Base-by-base conservation (phyloP, 2,888 invertebrate species). In the Cantharis lateralis region DNA sequence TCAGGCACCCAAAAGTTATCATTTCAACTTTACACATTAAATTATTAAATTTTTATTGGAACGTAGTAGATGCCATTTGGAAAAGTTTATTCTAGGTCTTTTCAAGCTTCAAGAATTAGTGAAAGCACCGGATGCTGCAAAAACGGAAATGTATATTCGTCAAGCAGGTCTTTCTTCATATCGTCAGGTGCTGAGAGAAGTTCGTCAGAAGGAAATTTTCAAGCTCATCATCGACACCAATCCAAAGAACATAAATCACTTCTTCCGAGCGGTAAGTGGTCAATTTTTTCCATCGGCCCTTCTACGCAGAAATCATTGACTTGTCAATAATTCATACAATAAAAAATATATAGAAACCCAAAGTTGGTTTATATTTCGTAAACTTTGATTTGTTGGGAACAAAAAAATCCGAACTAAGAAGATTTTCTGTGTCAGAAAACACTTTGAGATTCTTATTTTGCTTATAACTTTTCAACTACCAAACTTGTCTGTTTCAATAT, bases 171-270 rank as follows among this genome's bases (percentile, higher is more conserved):
- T 92, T 0, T 88, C 89, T 9, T 93, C 94, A 28, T 96, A 96
- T 86, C 87, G 95, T 16, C 91, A 92, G 32, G 93, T 94, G 0
- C 89, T 97, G 2, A 92, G 94, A 77, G 96, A 96, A 86, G 92
- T 98, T 62, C 94, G 96, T 80, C 95, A 95, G 85, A 96, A 96
- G 86, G 93, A 94, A 83, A 95, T 97, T 83, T 94, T 92, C 85
- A 96, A 97, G 85, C 91, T 98, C 74, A 94, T 98, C 79, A 94
- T 97, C 7, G 98, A 98, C 86, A 95, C 95, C 0, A 94, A 95
- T 85, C 95, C 97, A 0, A 91, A 91, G 83, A 93, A 94, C 84
- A 94, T 98, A 85, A 92, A 93, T 80, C 91, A 92, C 84, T 93
- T 98, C 87, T 95, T 97, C 79, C 91, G 96, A 88, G 95, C 96